Conservation (phyloP, 2,113 vertebrate species). For the Hyperoodon ampullatus region DNA sequence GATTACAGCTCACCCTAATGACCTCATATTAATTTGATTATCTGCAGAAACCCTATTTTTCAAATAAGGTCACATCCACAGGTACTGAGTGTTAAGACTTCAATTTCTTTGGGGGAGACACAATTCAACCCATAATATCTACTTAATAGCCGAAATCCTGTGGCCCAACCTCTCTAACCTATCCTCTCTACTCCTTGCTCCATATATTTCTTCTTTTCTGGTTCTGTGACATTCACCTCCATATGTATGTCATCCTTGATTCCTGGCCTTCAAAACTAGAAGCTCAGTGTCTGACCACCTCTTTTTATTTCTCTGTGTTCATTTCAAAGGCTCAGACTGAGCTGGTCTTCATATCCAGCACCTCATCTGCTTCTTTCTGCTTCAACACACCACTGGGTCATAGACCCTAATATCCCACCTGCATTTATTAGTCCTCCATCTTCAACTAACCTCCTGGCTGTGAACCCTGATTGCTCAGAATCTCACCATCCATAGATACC, state of each 20-base stretch:
- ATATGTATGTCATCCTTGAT: background rate
- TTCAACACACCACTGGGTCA: background rate
- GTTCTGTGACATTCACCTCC: background rate
- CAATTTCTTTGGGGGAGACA: background rate
- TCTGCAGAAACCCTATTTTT: background rate
- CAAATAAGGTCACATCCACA: background rate
- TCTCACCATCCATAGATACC: rapidly evolving
- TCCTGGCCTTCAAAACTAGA: background rate
- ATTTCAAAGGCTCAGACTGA: rapidly evolving
- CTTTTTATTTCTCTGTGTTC: background rate
- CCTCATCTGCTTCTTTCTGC: background rate
- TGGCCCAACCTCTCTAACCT: background rate
- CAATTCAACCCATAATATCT: background rate
- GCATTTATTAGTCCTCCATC: rapidly evolving
- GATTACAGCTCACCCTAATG: no score
- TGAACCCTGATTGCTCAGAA: background rate
- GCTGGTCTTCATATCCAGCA: background rate
- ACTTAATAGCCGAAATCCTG: background rate
- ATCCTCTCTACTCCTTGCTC: background rate
- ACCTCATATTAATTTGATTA: background rate
- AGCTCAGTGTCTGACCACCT: background rate
- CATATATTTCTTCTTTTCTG: no score
- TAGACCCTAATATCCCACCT: no score
- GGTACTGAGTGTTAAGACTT: background rate
- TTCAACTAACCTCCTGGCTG: background rate